These are phyloP conservation scores for Rhagium mordax DNA, from an alignment of 2,888 invertebrate species.

Conservation along the genomic window DNA sequence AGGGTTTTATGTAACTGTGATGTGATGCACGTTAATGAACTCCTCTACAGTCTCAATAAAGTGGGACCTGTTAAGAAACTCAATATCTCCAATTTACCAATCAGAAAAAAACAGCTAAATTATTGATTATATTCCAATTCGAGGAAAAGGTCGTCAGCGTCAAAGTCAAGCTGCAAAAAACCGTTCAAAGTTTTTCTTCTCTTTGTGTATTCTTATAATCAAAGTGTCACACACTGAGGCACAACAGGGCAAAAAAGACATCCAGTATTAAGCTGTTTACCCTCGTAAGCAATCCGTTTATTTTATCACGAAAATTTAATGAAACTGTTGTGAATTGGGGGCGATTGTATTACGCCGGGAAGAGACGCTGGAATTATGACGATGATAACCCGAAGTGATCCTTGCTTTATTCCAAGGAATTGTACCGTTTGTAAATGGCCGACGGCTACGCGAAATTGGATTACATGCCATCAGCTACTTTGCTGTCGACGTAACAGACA, in stretches of 20 bases:
- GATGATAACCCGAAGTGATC: constrained; percentile 49
- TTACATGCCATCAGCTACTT: constrained; percentile 55
- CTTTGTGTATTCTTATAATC: background rate
- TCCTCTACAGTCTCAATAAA: too few relatives aligned
- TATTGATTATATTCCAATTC: too few relatives aligned
- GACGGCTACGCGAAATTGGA: constrained; percentile 61
- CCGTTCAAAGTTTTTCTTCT: too few relatives aligned
- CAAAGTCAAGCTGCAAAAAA: too few relatives aligned
- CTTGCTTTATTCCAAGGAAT: constrained; percentile 44
- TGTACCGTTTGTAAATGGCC: constrained; percentile 61
- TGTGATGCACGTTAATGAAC: too few relatives aligned
- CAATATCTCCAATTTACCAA: too few relatives aligned
- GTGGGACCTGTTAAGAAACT: too few relatives aligned
- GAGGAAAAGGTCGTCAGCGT: too few relatives aligned
- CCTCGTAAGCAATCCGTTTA: constrained; percentile 14
- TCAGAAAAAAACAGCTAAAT: too few relatives aligned
- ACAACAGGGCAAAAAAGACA: background rate
- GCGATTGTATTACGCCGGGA: background rate
- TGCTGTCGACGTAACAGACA: constrained; percentile 46
- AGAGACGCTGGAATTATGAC: constrained; percentile 42
- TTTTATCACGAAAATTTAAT: constrained; percentile 20
- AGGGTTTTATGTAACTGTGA: too few relatives aligned
- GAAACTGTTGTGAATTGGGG: constrained; percentile 21
- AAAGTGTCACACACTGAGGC: background rate
- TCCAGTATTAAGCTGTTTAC: background rate